These are phyloP conservation scores for Penaeus chinensis DNA, from an alignment of 1,140 invertebrate genomes.

Conservation along the genomic window DNA sequence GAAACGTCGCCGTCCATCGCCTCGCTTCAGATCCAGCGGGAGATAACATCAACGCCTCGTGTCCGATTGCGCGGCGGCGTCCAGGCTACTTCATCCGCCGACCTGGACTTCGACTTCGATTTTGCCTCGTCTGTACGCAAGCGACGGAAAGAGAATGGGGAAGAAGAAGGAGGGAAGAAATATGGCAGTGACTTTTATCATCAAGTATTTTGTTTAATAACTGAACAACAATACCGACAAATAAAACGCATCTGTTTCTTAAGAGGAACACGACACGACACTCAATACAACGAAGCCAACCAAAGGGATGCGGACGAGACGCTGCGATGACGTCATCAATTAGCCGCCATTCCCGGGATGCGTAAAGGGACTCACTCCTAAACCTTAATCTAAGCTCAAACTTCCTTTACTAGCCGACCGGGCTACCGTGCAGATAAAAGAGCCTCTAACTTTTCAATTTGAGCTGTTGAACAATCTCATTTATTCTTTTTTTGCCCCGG, in stretches of 20 bases:
- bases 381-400: slow-evolving; percentile 31
- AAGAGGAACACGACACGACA: too few species aligned
- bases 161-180: too few species aligned
- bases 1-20: slow-evolving; percentile 54
- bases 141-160: too few species aligned
- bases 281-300: too few species aligned
- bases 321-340: neutral
- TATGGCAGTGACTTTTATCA: too few species aligned
- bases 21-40: slow-evolving; percentile 38
- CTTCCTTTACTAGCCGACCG: slow-evolving; percentile 35
- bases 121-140: too few species aligned
- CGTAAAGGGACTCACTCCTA: slow-evolving; percentile 13
- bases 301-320: too few species aligned
- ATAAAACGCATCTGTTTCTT: too few species aligned
- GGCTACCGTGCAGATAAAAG: slow-evolving; percentile 53
- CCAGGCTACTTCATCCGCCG: slow-evolving; percentile 15
- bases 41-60: slow-evolving; percentile 50
- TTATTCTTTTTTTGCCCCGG: slow-evolving; percentile 8
- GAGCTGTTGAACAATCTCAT: slow-evolving; percentile 26
- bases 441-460: slow-evolving; percentile 41
- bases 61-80: slow-evolving; percentile 22
- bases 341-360: slow-evolving; percentile 22
- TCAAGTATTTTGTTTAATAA: too few species aligned
- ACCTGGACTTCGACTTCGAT: neutral
- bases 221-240: too few species aligned